Evolutionary conservation across 1,140 invertebrate species (phyloP).

Genomic region (Drosophila littoralis): DNA sequence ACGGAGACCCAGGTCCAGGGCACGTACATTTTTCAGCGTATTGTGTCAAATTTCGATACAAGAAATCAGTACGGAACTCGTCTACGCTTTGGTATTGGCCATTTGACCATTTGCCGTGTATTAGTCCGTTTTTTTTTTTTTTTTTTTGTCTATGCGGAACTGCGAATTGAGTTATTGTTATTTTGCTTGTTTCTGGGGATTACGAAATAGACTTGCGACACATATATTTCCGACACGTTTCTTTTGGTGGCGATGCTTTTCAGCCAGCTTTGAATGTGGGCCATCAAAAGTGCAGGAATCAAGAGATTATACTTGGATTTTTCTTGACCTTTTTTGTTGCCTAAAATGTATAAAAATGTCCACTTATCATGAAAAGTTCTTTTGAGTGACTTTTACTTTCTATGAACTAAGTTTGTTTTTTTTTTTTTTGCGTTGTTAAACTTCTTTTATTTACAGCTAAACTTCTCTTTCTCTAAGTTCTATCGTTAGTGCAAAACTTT

Average conservation of each 20-base stretch:
- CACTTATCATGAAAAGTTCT: too few relatives aligned
- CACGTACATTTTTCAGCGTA: constrained; percentile 78
- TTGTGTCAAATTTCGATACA: constrained; percentile 82
- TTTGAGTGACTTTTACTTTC: too few relatives aligned
- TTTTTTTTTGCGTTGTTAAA: too few relatives aligned
- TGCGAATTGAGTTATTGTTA: constrained; percentile 47
- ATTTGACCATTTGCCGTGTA: constrained; percentile 20
- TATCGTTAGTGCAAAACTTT: too few relatives aligned
- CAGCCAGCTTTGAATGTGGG: constrained; percentile 8
- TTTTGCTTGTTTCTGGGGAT: constrained; percentile 53
- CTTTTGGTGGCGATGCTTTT: not conserved
- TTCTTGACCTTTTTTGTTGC: too few relatives aligned
- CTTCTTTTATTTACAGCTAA: too few relatives aligned
- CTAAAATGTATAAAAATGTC: too few relatives aligned
- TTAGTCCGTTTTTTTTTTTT: constrained; percentile 43
- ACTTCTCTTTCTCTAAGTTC: too few relatives aligned
- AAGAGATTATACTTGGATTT: too few relatives aligned
- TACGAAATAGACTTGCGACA: constrained; percentile 69
- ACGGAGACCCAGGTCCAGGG: constrained; percentile 16
- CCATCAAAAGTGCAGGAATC: constrained; percentile 17
- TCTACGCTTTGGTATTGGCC: constrained; percentile 69
- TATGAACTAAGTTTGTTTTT: too few relatives aligned
- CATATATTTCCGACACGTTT: constrained; percentile 46
- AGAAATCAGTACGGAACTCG: constrained; percentile 81
- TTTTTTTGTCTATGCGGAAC: constrained; percentile 58